Percentiles rank a stretch among this genome's conserved stretches.
These are phyloP conservation scores for Leucophenga maculata DNA, from an alignment of 2,888 invertebrate species.

Conservation along the genomic window DNA sequence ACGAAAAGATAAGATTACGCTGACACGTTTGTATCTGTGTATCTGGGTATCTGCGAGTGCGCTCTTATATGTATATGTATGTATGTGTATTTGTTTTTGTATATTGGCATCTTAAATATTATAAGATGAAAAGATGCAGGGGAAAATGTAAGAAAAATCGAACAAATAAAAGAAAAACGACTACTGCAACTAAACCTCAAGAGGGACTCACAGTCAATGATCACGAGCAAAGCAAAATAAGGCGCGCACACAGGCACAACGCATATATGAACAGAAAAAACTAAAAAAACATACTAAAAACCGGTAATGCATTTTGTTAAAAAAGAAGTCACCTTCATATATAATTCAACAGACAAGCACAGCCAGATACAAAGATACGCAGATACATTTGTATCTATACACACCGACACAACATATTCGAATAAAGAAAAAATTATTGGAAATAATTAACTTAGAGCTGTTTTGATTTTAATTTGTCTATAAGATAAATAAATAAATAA, in stretches of 20 bases:
- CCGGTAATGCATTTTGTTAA: conserved; percentile 61
- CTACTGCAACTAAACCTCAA: conserved; percentile 13
- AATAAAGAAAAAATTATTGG: neutral
- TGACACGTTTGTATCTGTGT: conserved; percentile 28
- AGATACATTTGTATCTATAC: conserved; percentile 23
- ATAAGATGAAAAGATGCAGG: neutral
- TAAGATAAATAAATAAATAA: no score
- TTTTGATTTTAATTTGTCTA: no score
- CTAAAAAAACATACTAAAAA: conserved; percentile 53
- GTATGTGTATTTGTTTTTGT: neutral
- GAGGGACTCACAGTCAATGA: conserved; percentile 16
- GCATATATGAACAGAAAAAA: no score
- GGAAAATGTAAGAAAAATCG: neutral
- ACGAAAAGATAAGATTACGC: conserved; percentile 15
- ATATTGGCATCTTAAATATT: conserved; percentile 21
- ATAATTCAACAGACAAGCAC: conserved; percentile 39
- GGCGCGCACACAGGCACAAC: no score
- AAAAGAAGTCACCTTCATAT: conserved; percentile 64
- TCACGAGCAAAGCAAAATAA: conserved; percentile 12
- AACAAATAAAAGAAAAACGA: conserved; percentile 13
- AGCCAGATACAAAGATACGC: conserved; percentile 37
- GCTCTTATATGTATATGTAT: neutral
- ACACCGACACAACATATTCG: conserved; percentile 26
- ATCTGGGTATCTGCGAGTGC: conserved; percentile 28
- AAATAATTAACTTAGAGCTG: neutral